A percentile compares a stretch with the other conserved stretches of the same genome.
These are phyloP conservation scores for Lepidurus apus DNA, from an alignment of 1,140 invertebrate genomes.

Conservation along the genomic window DNA sequence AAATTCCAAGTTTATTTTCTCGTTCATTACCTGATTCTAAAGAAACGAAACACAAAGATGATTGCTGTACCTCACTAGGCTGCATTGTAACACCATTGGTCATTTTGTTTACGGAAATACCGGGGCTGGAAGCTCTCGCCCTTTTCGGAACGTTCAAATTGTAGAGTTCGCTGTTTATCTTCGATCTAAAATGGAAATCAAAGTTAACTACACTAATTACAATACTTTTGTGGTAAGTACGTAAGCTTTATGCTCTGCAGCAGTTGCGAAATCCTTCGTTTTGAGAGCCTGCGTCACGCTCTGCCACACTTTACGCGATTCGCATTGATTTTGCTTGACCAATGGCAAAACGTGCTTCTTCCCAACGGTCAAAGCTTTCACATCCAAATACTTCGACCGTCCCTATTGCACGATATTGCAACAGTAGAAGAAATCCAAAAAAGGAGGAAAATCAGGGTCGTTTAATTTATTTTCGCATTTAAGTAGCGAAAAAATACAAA, in stretches of 20 bases:
- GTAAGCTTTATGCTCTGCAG: constrained; percentile 49
- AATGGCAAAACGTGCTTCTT: constrained; percentile 46
- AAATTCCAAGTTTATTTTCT: not conserved
- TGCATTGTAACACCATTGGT: not conserved
- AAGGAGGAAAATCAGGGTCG: not conserved
- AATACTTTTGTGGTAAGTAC: not conserved
- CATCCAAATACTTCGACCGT: constrained; percentile 43
- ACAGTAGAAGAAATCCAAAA: not conserved
- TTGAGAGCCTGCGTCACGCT: constrained; percentile 51
- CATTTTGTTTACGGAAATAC: not conserved
- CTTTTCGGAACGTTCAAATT: not conserved
- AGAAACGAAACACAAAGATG: not conserved
- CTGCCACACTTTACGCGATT: constrained; percentile 51
- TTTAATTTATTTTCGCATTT: not conserved
- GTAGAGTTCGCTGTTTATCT: not conserved
- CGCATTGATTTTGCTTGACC: constrained; percentile 45
- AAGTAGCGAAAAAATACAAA: not conserved
- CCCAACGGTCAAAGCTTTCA: constrained; percentile 46
- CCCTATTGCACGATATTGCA: constrained; percentile 25
- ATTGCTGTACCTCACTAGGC: not conserved
- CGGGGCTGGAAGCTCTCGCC: not conserved
- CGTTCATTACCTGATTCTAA: not conserved
- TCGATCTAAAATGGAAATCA: not conserved
- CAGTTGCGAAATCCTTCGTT: constrained; percentile 46
- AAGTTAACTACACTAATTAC: not conserved